Evolutionary conservation across 2,113 vertebrate genomes (phyloP), one percentile per base, ranked within the genome.

Genomic region (Siniperca knerii): DNA sequence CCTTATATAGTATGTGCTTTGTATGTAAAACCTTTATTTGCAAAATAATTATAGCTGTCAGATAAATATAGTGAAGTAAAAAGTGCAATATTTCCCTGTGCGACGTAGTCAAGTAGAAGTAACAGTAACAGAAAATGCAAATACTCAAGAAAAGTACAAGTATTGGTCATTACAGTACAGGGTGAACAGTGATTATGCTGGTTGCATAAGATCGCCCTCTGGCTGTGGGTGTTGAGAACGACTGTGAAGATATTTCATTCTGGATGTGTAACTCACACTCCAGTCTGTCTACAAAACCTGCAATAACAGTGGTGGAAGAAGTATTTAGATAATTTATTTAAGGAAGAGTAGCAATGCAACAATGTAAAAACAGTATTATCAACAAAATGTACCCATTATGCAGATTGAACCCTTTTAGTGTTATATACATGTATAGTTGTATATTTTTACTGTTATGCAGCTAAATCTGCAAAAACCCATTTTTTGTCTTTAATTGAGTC

Each of bases 181-280:
- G 23, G 10, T 25, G 29, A 66, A 4, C n/a, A 46, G 18, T 73
- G 16, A 20, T 60, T 16, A 67, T 15, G 29, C 42, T 64, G 64
- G 61, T 21, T 86, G 75, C 61, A 40, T 77, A 4, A 67, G 81
- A 58, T 73, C 87, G 84, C 79, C 90, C 85, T 87, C 93, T 90
- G 83, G 78, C 60, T 40, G 81, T 42, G 40, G 20, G 18, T 15
- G 40, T 50, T 48, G 35, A 54, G 52, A 87, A 84, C 48, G 23
- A 1, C 48, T 42, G 40, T 44, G 3, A 77, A 74, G 87, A 85
- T 79, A 62, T 79, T 88, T 67, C 11, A 16, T 18, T 61, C 18
- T 57, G 4, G 79, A 87, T 79, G 44, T 71, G 23, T 44, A 78
- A 86, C 74, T 81, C 76, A 71, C 33, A 40, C 48, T 75, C 11